A percentile compares a stretch with the other conserved stretches of the same genome.
These are phyloP conservation scores for Himalopsyche anomala DNA, from an alignment of 2,888 invertebrate species.

Conservation along the genomic window DNA sequence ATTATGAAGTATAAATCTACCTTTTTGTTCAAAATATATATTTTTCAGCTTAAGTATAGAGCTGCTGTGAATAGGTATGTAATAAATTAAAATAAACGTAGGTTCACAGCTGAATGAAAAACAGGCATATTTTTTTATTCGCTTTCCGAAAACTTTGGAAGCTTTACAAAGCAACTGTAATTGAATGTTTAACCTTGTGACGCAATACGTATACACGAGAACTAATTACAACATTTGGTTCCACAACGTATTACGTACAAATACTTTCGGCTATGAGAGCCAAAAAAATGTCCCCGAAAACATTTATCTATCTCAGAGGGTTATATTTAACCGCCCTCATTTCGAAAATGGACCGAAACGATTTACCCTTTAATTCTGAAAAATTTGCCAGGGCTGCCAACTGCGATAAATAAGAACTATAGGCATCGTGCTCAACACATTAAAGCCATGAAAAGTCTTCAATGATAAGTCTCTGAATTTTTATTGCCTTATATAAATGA, in stretches of 20 bases:
- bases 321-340: constrained; percentile 38
- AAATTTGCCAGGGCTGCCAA: constrained; percentile 57
- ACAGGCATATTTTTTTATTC: too few species aligned
- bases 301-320: constrained; percentile 41
- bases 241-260: background rate
- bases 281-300: constrained; percentile 39
- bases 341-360: constrained; percentile 46
- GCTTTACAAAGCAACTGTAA: too few species aligned
- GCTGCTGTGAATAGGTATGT: too few species aligned
- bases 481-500: too few species aligned
- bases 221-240: background rate
- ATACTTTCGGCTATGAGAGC: constrained; percentile 6
- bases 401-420: constrained; percentile 59
- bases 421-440: constrained; percentile 50
- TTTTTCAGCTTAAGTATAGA: too few species aligned
- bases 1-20: too few species aligned
- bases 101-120: too few species aligned
- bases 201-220: background rate
- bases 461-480: too few species aligned
- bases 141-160: too few species aligned
- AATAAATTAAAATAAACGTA: too few species aligned
- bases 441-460: background rate
- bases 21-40: too few species aligned
- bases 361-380: constrained; percentile 39
- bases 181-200: too few species aligned